These are phyloP conservation scores for Ranitomeya variabilis DNA, from an alignment of 2,113 vertebrate species.

Conservation along the genomic window DNA sequence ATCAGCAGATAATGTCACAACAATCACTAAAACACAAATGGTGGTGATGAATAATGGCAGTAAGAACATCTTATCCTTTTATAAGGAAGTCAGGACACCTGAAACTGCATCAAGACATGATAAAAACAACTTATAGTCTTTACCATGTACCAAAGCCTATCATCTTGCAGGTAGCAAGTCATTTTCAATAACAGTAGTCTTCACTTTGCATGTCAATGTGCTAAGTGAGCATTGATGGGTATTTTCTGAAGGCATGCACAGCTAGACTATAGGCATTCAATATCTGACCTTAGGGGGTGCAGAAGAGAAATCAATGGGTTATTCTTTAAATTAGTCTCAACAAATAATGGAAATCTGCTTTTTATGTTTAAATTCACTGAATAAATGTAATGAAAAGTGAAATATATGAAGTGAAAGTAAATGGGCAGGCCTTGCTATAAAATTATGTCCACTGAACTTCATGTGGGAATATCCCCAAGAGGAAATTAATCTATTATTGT, in stretches of 20 bases:
- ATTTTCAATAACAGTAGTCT: not conserved
- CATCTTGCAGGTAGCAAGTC: constrained; percentile 1
- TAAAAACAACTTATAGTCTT: constrained; percentile 63
- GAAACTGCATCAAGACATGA: not conserved
- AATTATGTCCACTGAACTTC: too few species aligned
- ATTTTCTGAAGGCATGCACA: not conserved
- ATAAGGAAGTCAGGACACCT: not conserved
- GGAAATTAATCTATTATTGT: too few species aligned
- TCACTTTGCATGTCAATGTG: not conserved
- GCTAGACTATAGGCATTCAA: not conserved
- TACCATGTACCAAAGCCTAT: constrained; percentile 59
- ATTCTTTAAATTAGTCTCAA: too few species aligned
- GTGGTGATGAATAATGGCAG: not conserved
- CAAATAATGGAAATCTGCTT: too few species aligned
- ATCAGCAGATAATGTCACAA: constrained; percentile 15
- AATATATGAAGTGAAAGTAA: too few species aligned
- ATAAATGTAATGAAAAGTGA: too few species aligned
- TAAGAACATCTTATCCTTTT: not conserved
- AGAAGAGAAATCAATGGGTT: too few species aligned
- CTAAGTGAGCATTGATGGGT: not conserved
- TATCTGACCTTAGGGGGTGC: too few species aligned
- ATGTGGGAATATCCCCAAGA: too few species aligned
- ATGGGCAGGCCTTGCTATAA: too few species aligned
- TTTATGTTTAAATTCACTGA: too few species aligned
- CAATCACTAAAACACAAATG: not conserved